phyloP scores from a whole-genome alignment of 2,888 invertebrate species.

The Lissocephala sabroskyi region DNA sequence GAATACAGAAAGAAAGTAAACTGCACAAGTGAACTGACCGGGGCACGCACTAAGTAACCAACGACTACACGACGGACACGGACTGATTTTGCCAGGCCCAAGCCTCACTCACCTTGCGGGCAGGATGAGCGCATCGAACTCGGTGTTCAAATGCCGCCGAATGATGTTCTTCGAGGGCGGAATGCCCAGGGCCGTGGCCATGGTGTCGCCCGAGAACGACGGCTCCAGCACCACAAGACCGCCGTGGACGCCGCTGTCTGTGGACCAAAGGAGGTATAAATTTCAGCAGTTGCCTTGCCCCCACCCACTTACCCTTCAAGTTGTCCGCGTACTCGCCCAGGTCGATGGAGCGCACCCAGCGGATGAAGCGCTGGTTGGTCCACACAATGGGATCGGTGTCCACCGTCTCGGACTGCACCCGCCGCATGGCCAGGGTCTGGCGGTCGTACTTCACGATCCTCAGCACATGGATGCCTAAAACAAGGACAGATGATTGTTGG shows the following conservation, averaged over 20 bases:
- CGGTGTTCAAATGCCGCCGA: slow-evolving; percentile 90
- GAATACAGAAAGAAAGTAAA: no score
- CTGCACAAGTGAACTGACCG: no score
- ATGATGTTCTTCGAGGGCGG: slow-evolving; percentile 95
- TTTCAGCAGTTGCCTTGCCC: no score
- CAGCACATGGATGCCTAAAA: slow-evolving; percentile 82
- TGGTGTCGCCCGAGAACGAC: slow-evolving; percentile 94
- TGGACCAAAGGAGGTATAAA: no score
- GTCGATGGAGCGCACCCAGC: slow-evolving; percentile 95
- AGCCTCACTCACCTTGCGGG: slow-evolving; percentile 86
- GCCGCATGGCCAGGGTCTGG: slow-evolving; percentile 88
- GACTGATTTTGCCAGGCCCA: no score
- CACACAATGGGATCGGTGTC: slow-evolving; percentile 95
- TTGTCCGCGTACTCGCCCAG: slow-evolving; percentile 94
- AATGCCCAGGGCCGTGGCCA: slow-evolving; percentile 93
- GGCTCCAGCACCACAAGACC: slow-evolving; percentile 94
- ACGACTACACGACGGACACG: not conserved
- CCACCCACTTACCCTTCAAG: slow-evolving; percentile 84
- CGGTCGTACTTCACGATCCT: slow-evolving; percentile 94
- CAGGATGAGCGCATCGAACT: slow-evolving; percentile 90
- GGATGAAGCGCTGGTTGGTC: slow-evolving; percentile 95
- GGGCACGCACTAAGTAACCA: no score
- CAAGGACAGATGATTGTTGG: not conserved
- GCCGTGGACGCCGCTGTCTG: slow-evolving; percentile 96
- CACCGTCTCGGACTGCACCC: slow-evolving; percentile 89